Base-by-base conservation (phyloP, 2,888 invertebrate genomes). In the Andrena camellia region DNA sequence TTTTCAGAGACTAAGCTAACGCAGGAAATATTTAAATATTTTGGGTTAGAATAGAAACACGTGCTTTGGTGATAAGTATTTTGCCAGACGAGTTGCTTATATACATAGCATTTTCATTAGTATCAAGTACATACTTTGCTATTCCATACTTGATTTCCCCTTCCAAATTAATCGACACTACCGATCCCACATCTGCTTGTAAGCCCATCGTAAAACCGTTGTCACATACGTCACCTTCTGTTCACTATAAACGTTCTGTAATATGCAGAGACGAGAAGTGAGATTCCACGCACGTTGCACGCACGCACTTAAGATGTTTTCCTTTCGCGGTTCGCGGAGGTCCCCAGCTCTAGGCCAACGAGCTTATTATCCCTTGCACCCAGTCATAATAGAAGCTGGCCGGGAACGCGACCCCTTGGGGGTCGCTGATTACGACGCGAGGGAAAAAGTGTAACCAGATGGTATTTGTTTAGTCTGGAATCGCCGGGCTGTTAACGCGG, bases 401-500 rank as follows among this genome's bases (percentile, higher is more conserved):
- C 73, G 66, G 35, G 74, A 59, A 74, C 48, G 60, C 66, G 78
- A 64, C 48, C 59, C 60, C 67, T 63, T 31, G 10, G 29, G 0
- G 50, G 42, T 29, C 86, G 84, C 86, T 88, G 84, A 84, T 89
- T 85, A 85, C 78, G 69, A 81, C 67, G 60, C 71, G 72, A 31
- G 50, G 63, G 54, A 88, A 86, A 89, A 86, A 87, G 71, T 74
- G 78, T 85, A 86, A 88, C 88, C 91, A 91, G 90, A 90, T 89
- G 91, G 90, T 88, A 87, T 90, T 90, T 90, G 91, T 91, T 91
- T 91, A 91, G 91, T 91, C 90, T 91, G 86, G 87, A 73, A 72
- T 66, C 85, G 81, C 33, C 69, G 80, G 73, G 70, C 78, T 81
- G 81, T 83, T 87, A 85, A 79, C 81, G 71, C 67, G 62, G 59